phyloP scores from a whole-genome alignment of 2,113 vertebrate genomes.

The Sphyrna mokarran region DNA sequence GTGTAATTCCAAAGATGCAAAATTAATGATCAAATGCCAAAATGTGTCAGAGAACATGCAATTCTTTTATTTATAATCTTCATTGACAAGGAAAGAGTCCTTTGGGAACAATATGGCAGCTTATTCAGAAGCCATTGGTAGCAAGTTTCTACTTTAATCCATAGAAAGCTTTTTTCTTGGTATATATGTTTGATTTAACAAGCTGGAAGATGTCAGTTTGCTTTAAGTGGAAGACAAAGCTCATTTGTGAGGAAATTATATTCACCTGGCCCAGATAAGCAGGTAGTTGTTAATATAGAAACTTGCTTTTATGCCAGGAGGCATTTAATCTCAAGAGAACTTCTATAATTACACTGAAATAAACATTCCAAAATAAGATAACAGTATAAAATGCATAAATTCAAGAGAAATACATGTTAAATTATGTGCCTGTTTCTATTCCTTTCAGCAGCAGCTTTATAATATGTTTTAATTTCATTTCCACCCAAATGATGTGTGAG shows the following conservation, averaged over 20 bases:
- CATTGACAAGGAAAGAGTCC: not conserved
- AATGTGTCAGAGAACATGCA: not conserved
- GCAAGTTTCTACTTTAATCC: not conserved
- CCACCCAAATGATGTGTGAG: not conserved
- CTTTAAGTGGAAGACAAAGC: not conserved
- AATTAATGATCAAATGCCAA: not conserved
- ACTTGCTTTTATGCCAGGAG: not conserved
- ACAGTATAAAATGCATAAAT: not conserved
- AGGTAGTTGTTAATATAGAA: not conserved
- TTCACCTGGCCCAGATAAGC: constrained; percentile 19
- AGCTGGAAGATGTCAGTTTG: not conserved
- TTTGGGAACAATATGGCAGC: not conserved
- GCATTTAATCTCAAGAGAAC: constrained; percentile 17
- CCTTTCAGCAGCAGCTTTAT: not conserved
- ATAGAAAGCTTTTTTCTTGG: not conserved
- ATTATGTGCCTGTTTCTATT: not conserved
- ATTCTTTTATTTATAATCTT: not conserved
- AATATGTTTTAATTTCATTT: not conserved
- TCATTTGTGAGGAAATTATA: not conserved
- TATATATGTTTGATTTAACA: not conserved
- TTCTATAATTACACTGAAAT: constrained; percentile 27
- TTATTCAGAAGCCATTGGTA: not conserved
- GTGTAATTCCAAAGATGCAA: not conserved
- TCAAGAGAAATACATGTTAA: not conserved
- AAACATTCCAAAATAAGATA: constrained; percentile 16